These are phyloP conservation scores for Squalus acanthias DNA, from an alignment of 2,797 vertebrate genomes.

Conservation along the genomic window DNA sequence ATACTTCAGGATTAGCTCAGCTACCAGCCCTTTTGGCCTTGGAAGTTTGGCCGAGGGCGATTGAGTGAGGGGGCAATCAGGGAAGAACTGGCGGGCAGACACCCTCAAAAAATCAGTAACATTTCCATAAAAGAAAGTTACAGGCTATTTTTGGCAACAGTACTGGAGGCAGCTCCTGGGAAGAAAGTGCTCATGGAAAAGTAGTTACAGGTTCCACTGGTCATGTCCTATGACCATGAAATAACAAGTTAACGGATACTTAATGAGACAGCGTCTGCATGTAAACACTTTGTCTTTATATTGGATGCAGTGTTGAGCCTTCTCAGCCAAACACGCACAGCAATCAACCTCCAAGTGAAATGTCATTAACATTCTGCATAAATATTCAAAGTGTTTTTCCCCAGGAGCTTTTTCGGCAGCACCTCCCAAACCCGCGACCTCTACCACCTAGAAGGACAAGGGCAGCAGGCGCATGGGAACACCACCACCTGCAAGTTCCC, in stretches of 20 bases:
- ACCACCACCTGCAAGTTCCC: too few relatives aligned
- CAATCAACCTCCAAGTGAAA: too few relatives aligned
- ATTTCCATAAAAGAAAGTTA: neutral
- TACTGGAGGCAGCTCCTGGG: neutral
- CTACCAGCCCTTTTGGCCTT: neutral
- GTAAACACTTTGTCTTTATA: neutral
- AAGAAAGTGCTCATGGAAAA: neutral
- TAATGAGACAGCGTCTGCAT: neutral
- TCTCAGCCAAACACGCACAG: too few relatives aligned
- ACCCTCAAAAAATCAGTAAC: neutral
- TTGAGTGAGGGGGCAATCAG: neutral
- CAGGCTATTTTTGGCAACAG: neutral
- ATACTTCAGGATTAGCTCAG: neutral
- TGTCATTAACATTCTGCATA: neutral
- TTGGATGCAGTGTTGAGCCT: neutral
- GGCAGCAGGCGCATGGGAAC: too few relatives aligned
- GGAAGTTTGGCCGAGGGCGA: neutral
- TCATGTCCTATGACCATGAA: neutral
- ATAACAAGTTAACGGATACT: neutral
- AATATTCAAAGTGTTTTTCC: neutral
- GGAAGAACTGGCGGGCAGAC: neutral
- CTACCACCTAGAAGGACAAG: too few relatives aligned
- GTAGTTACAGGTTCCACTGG: neutral
- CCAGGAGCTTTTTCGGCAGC: neutral
- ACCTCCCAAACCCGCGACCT: too few relatives aligned